A percentile compares a stretch with the other conserved stretches of the same genome.
These are phyloP conservation scores for Drosophila paramelanica DNA, from an alignment of 2,888 invertebrate species.

Conservation along the genomic window DNA sequence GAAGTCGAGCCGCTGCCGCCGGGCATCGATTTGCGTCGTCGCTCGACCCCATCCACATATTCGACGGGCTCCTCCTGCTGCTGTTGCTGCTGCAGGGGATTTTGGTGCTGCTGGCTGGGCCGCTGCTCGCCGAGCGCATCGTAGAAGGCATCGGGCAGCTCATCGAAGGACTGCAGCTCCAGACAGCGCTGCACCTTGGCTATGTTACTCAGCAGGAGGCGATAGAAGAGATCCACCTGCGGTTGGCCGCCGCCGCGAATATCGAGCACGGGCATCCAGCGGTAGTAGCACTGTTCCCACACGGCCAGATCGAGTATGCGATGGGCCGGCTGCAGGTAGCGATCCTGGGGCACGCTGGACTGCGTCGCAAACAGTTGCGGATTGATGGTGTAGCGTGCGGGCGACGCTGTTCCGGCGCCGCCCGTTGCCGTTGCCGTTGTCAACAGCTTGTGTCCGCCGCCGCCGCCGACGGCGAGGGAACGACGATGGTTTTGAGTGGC, in stretches of 20 bases:
- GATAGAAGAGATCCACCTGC: slow-evolving; percentile 84
- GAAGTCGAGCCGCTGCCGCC: slow-evolving; percentile 11
- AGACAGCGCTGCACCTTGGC: slow-evolving; percentile 83
- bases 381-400: slow-evolving; percentile 79
- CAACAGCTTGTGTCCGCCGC: slow-evolving; percentile 40
- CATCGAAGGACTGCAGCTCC: slow-evolving; percentile 83
- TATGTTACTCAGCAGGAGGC: slow-evolving; percentile 83
- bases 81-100: background rate
- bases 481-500: slow-evolving; percentile 79
- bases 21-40: slow-evolving; percentile 66
- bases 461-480: slow-evolving; percentile 75
- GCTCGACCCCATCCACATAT: slow-evolving; percentile 81
- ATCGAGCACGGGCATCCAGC: slow-evolving; percentile 94
- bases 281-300: slow-evolving; percentile 95
- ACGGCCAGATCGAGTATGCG: slow-evolving; percentile 88
- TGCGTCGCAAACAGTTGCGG: slow-evolving; percentile 82
- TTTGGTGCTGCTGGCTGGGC: slow-evolving; percentile 26
- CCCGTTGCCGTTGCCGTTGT: slow-evolving; percentile 58
- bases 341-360: slow-evolving; percentile 83
- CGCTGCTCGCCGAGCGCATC: slow-evolving; percentile 68
- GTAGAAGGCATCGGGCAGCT: slow-evolving; percentile 81
- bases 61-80: slow-evolving; percentile 58
- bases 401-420: slow-evolving; percentile 30
- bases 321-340: slow-evolving; percentile 86
- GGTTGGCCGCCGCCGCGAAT: slow-evolving; percentile 85